Conservation (phyloP, 2,797 vertebrate genomes). For the Thunnus albacares region DNA sequence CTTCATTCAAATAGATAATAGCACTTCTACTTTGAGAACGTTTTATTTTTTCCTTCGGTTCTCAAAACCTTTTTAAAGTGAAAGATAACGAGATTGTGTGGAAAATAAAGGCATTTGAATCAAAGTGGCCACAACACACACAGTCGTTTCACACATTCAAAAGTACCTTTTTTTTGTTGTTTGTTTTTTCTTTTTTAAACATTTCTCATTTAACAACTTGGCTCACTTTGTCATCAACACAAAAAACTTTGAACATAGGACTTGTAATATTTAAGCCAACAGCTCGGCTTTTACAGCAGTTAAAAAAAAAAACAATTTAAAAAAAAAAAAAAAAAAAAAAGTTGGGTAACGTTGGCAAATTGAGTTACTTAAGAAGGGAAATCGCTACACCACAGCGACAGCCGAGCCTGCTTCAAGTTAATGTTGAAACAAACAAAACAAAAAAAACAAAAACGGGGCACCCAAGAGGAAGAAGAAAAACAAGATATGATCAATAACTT, state of each 20-base stretch:
- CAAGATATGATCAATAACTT: slow-evolving; percentile 12
- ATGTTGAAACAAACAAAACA: slow-evolving; percentile 6
- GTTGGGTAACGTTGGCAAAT: slow-evolving; percentile 64
- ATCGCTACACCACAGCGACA: slow-evolving; percentile 38
- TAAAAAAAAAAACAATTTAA: slow-evolving; percentile 3
- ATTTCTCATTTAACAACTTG: slow-evolving; percentile 38
- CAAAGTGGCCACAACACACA: slow-evolving; percentile 72
- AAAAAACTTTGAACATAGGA: slow-evolving; percentile 50
- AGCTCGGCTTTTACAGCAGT: slow-evolving; percentile 77
- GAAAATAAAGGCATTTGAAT: slow-evolving; percentile 78
- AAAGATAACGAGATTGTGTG: slow-evolving; percentile 54
- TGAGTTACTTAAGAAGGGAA: slow-evolving; percentile 41
- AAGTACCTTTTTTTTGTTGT: neutral
- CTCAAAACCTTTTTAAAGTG: slow-evolving; percentile 75
- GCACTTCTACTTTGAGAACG: slow-evolving; percentile 83
- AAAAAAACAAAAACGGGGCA: slow-evolving; percentile 34
- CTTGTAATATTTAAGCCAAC: slow-evolving; percentile 54
- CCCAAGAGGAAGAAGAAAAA: slow-evolving; percentile 34
- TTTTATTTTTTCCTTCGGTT: slow-evolving; percentile 25
- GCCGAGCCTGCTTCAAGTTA: slow-evolving; percentile 39
- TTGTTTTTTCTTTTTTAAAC: no score
- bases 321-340: slow-evolving; percentile 39
- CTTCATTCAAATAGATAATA: slow-evolving; percentile 82
- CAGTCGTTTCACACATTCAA: slow-evolving; percentile 58
- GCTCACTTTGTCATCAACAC: slow-evolving; percentile 68